phyloP scores from a whole-genome alignment of 2,797 vertebrate genomes.

The Coccyzus lansbergi region DNA sequence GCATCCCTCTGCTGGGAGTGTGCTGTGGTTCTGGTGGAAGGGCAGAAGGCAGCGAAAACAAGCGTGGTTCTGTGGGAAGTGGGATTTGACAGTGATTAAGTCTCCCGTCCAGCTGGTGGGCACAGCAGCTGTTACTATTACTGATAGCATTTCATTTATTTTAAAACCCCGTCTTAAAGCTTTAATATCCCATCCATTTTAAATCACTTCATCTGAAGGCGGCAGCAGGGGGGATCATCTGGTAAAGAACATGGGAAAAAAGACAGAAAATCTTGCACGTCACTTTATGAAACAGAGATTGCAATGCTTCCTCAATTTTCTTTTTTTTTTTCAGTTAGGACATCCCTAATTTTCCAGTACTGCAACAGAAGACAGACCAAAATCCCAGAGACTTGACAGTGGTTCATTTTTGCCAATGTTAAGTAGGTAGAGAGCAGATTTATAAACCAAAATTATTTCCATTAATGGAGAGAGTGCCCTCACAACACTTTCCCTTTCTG shows the following conservation, averaged over 20 bases:
- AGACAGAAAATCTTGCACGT: not conserved
- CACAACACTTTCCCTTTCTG: not conserved
- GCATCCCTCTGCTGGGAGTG: not conserved
- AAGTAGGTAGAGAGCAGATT: not conserved
- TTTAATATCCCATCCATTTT: constrained; percentile 31
- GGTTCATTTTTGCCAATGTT: not conserved
- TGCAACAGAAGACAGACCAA: not conserved
- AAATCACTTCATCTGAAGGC: constrained; percentile 38
- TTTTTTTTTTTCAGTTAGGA: constrained; percentile 10
- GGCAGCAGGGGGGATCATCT: constrained; percentile 27
- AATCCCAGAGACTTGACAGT: not conserved
- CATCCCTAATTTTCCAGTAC: not conserved
- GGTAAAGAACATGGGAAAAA: not conserved
- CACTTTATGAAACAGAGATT: constrained; percentile 27
- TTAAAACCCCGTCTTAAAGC: constrained; percentile 30
- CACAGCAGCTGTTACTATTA: constrained; percentile 39
- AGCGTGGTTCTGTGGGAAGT: not conserved
- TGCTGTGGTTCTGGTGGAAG: not conserved
- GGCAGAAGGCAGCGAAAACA: not conserved
- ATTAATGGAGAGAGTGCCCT: not conserved
- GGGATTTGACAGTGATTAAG: constrained; percentile 27
- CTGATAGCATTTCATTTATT: constrained; percentile 49
- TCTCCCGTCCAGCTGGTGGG: not conserved
- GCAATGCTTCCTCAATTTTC: not conserved
- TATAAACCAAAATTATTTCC: not conserved